Conservation (phyloP, 2,797 vertebrate species). For the Ibycter americanus region DNA sequence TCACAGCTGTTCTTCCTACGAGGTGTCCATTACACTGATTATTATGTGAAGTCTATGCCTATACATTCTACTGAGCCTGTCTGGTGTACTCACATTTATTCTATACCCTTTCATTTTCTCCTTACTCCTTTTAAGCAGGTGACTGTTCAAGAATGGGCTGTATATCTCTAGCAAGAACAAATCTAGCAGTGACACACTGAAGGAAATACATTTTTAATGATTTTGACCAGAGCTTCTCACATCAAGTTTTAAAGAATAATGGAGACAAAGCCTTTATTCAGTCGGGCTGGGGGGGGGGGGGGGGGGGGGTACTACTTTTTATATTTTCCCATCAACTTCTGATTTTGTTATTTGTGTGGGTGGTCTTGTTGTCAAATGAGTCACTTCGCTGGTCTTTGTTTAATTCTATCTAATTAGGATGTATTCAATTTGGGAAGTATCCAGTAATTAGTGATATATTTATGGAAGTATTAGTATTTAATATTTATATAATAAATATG, state of each 20-base stretch:
- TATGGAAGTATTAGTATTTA: constrained; percentile 48
- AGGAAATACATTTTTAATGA: background rate
- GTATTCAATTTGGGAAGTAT: constrained; percentile 6
- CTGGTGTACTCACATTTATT: background rate
- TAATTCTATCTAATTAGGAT: constrained; percentile 5
- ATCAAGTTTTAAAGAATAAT: background rate
- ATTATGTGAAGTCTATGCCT: background rate
- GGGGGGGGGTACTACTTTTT: background rate
- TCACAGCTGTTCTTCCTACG: background rate
- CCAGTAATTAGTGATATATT: constrained; percentile 27
- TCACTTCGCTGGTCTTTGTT: constrained; percentile 27
- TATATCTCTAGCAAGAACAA: background rate
- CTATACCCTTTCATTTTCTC: background rate
- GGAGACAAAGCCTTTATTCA: background rate
- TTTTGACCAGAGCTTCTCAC: background rate
- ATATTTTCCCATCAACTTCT: background rate
- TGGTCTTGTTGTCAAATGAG: background rate
- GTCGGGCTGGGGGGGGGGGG: background rate
- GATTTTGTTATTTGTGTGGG: background rate
- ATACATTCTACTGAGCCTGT: background rate
- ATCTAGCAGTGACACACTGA: background rate
- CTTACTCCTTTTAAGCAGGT: background rate
- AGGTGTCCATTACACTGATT: background rate
- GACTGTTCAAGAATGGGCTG: background rate
- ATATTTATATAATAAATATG: constrained; percentile 39